Conservation (phyloP, 1,140 invertebrate species). For the Nephila pilipes region DNA sequence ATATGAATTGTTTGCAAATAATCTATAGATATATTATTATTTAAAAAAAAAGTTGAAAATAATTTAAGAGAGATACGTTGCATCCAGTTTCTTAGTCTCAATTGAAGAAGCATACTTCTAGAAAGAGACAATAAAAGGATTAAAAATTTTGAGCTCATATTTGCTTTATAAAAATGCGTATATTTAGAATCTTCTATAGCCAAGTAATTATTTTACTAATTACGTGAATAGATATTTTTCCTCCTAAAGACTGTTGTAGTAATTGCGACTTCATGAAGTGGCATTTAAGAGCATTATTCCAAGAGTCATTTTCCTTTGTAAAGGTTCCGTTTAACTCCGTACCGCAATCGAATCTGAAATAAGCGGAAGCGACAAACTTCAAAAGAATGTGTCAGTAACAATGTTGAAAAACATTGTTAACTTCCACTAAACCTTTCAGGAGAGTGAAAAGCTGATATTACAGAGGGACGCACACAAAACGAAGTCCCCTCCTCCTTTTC, state of each 20-base stretch:
- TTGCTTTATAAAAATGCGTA: not conserved
- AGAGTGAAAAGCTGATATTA: constrained; percentile 52
- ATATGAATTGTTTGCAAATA: too few relatives aligned
- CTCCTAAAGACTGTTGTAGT: not conserved
- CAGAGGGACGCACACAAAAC: constrained; percentile 26
- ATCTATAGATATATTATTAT: too few relatives aligned
- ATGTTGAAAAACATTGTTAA: constrained; percentile 23
- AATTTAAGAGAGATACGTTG: not conserved
- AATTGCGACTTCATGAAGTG: not conserved
- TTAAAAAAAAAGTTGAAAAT: too few relatives aligned
- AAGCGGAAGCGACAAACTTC: constrained; percentile 25
- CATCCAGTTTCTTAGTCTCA: not conserved
- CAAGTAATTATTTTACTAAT: not conserved
- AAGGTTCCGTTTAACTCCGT: not conserved
- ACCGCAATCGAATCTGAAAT: constrained; percentile 26
- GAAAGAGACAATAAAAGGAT: not conserved
- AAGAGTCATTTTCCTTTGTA: constrained; percentile 31
- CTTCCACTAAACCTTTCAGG: constrained; percentile 4
- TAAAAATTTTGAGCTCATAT: not conserved
- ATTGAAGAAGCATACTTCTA: not conserved
- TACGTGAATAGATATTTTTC: not conserved
- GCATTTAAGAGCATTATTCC: constrained; percentile 30
- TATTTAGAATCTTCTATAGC: not conserved
- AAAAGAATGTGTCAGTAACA: constrained; percentile 25
- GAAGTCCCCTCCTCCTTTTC: not conserved